A percentile compares a stretch with the other conserved stretches of the same genome.
These are phyloP conservation scores for Stomatorhinus walkeri DNA, from an alignment of 2,797 vertebrate species.

Conservation along the genomic window DNA sequence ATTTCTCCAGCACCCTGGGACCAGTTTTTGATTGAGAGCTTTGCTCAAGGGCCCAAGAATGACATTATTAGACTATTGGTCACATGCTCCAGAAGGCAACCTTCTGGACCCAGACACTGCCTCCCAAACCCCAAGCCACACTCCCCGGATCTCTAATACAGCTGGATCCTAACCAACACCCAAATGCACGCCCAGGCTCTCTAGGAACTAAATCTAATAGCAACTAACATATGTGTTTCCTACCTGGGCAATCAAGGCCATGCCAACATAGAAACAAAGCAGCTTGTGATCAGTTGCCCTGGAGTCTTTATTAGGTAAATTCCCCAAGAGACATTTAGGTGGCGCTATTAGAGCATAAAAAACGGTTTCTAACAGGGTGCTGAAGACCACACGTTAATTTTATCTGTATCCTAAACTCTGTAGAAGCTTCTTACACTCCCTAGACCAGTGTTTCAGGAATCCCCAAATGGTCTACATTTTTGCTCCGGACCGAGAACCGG, in stretches of 20 bases:
- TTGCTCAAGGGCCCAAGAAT: background rate
- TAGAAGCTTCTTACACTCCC: background rate
- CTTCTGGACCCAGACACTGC: background rate
- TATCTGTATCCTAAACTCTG: background rate
- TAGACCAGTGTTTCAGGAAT: background rate
- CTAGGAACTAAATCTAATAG: background rate
- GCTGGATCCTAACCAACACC: background rate
- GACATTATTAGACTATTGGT: background rate
- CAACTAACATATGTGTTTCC: background rate
- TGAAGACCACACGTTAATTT: background rate
- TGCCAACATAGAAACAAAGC: background rate
- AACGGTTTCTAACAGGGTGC: background rate
- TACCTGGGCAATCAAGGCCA: background rate
- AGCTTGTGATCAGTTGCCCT: background rate
- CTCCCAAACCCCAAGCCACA: background rate
- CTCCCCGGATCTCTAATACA: background rate
- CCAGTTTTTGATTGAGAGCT: background rate
- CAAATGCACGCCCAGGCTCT: background rate
- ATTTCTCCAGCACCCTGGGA: background rate
- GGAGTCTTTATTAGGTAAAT: background rate
- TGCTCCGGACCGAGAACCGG: background rate
- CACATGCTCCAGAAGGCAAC: background rate
- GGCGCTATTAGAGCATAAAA: background rate
- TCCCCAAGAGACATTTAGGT: conserved; percentile 2
- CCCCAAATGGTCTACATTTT: background rate